Conservation (phyloP, 2,113 vertebrate genomes). For the Myocastor coypus region DNA sequence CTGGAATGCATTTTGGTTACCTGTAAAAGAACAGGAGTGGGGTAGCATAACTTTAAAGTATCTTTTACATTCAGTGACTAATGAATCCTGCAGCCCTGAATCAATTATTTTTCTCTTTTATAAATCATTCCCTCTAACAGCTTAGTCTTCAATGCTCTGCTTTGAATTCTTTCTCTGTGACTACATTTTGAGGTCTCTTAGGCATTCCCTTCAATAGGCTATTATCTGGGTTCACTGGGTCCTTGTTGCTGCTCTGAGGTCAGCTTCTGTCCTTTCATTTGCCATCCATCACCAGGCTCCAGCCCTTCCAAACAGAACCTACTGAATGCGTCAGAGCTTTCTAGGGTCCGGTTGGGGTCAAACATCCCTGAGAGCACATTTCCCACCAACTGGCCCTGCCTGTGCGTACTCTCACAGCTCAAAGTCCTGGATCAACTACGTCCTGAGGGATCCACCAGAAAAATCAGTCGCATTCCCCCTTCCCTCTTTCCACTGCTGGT, state of each 20-base stretch:
- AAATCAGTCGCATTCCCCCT: constrained; percentile 43
- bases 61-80: neutral
- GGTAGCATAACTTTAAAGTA: neutral
- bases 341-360: constrained; percentile 55
- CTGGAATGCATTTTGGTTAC: neutral
- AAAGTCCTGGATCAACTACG: constrained; percentile 20
- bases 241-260: constrained; percentile 63
- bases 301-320: constrained; percentile 63
- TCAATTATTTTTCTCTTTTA: neutral
- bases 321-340: constrained; percentile 39
- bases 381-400: constrained; percentile 48
- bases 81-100: constrained; percentile 13
- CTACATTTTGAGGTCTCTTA: constrained; percentile 68
- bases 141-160: constrained; percentile 36
- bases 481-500: neutral
- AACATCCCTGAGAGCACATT: constrained; percentile 61
- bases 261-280: constrained; percentile 61
- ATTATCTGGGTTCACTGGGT: constrained; percentile 74
- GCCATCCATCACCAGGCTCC: constrained; percentile 69
- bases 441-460: constrained; percentile 34
- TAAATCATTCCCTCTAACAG: neutral
- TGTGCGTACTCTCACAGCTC: constrained; percentile 36
- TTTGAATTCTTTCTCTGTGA: constrained; percentile 66
- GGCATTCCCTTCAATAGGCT: constrained; percentile 67
- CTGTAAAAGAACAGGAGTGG: neutral